A percentile compares a stretch with the other conserved stretches of the same genome.
Conservation (phyloP, 2,888 invertebrate genomes). For the Drosophila quinaria region DNA sequence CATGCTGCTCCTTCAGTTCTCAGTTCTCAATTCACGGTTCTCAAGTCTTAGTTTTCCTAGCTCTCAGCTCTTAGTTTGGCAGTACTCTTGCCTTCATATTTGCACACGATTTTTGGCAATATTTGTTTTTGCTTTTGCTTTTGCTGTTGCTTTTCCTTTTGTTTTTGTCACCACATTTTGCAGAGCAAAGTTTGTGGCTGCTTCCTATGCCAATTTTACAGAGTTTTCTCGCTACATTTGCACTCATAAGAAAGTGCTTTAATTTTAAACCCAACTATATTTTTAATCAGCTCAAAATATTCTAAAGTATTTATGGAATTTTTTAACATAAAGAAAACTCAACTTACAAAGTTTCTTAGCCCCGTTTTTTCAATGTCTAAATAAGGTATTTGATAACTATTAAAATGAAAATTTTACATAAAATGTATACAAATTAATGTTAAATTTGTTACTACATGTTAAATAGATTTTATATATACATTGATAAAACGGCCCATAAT, state of each 20-base stretch:
- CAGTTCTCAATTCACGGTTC: neutral
- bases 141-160: constrained; percentile 26
- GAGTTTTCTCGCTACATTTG: constrained; percentile 19
- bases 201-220: constrained; percentile 43
- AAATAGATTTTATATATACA: too few relatives aligned
- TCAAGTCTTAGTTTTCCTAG: neutral
- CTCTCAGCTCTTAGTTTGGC: neutral
- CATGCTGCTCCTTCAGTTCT: constrained; percentile 11
- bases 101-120: constrained; percentile 27
- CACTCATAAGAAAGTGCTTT: constrained; percentile 1
- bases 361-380: too few relatives aligned
- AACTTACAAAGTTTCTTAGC: too few relatives aligned
- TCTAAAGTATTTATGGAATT: too few relatives aligned
- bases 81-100: constrained; percentile 15
- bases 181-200: constrained; percentile 43
- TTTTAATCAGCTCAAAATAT: too few relatives aligned
- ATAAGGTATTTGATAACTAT: too few relatives aligned
- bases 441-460: too few relatives aligned
- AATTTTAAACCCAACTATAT: constrained; percentile 2
- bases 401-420: too few relatives aligned
- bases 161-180: constrained; percentile 29
- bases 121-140: constrained; percentile 19
- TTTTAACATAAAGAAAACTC: too few relatives aligned
- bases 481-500: too few relatives aligned
- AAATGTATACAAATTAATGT: too few relatives aligned